Conservation (phyloP, 2,888 invertebrate genomes). For the Pristionchus exspectatus region DNA sequence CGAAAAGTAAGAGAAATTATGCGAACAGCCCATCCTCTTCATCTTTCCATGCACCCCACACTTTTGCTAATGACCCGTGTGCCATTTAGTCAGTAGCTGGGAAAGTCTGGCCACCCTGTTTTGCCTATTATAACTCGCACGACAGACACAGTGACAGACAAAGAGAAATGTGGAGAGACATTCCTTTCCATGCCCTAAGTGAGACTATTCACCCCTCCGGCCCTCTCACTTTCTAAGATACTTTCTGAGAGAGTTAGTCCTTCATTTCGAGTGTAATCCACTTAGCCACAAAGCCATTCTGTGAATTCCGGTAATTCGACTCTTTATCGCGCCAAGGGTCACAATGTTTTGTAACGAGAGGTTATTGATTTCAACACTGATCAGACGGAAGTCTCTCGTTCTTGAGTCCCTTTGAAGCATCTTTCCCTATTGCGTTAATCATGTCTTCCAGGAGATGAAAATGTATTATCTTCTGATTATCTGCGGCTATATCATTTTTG, state of each 20-base stretch:
- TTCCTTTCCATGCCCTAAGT: too few relatives aligned
- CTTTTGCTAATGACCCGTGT: conserved; percentile 24
- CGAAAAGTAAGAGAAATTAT: too few relatives aligned
- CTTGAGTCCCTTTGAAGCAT: too few relatives aligned
- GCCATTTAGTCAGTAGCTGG: conserved; percentile 2
- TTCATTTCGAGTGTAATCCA: conserved; percentile 28
- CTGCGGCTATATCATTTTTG: background rate
- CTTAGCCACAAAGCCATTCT: background rate
- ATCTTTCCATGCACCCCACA: background rate
- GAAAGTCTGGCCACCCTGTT: too few relatives aligned
- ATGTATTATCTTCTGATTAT: background rate
- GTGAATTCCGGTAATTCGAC: background rate
- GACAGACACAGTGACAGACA: too few relatives aligned
- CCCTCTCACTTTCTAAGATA: background rate
- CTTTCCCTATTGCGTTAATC: too few relatives aligned
- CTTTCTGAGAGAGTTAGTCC: background rate
- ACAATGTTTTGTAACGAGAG: too few relatives aligned
- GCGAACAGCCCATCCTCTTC: background rate
- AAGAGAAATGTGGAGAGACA: too few relatives aligned
- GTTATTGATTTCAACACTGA: too few relatives aligned
- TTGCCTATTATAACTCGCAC: too few relatives aligned
- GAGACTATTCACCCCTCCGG: background rate
- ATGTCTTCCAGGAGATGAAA: background rate
- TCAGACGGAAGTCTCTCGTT: too few relatives aligned
- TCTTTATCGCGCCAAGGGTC: background rate